phyloP scores from a whole-genome alignment of 2,113 vertebrate species.

The Phrynocephalus versicolor region DNA sequence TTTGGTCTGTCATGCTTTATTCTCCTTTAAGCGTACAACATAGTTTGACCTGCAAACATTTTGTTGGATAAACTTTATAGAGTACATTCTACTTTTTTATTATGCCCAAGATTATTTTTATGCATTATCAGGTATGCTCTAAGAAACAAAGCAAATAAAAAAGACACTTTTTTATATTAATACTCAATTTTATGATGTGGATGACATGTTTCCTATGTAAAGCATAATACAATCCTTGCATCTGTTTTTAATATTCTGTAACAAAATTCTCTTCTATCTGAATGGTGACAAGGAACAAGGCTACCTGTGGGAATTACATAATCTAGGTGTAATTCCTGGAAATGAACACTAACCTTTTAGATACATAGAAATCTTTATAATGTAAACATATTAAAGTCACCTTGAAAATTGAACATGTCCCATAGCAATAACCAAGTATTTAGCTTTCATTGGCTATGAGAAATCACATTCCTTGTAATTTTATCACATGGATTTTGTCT shows the following conservation, averaged over 20 bases:
- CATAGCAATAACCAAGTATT: neutral
- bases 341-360: constrained; percentile 50
- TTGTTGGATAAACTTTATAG: constrained; percentile 21
- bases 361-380: constrained; percentile 29
- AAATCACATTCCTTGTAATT: neutral
- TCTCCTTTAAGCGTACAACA: constrained; percentile 4
- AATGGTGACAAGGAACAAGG: constrained; percentile 35
- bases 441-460: neutral
- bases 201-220: constrained; percentile 31
- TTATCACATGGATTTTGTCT: constrained; percentile 26
- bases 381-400: constrained; percentile 45
- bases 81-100: constrained; percentile 39
- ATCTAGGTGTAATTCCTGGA: constrained; percentile 8
- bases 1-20: neutral
- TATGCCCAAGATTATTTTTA: constrained; percentile 51
- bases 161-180: constrained; percentile 43
- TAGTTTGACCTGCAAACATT: constrained; percentile 17
- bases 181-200: constrained; percentile 27
- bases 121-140: constrained; percentile 34
- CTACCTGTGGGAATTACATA: constrained; percentile 4
- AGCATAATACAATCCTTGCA: constrained; percentile 53
- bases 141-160: constrained; percentile 67
- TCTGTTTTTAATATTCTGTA: constrained; percentile 54
- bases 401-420: constrained; percentile 40
- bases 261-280: constrained; percentile 23